Evolutionary conservation across 2,797 vertebrate genomes (phyloP).

Genomic region (Coendou prehensilis): DNA sequence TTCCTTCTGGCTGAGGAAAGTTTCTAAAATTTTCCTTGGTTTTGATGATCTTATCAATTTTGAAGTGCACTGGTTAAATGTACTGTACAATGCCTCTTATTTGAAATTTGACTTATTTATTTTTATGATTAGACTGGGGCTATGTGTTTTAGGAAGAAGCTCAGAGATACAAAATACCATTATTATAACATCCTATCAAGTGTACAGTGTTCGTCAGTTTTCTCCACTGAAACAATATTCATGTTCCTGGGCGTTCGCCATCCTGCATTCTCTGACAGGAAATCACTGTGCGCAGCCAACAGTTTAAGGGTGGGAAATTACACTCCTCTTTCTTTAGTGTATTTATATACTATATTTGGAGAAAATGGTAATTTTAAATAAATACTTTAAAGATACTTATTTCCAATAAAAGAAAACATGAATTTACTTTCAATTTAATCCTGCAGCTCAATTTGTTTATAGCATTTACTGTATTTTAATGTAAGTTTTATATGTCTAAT

Average conservation of each 20-base stretch:
- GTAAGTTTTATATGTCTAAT: constrained; percentile 49
- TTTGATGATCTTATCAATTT: background rate
- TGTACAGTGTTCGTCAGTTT: background rate
- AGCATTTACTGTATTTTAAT: background rate
- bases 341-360: background rate
- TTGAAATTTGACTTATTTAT: background rate
- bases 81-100: background rate
- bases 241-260: background rate
- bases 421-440: background rate
- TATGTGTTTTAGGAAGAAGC: background rate
- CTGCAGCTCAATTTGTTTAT: background rate
- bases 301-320: background rate
- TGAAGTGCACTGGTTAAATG: background rate
- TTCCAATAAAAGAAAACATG: constrained; percentile 17
- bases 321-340: background rate
- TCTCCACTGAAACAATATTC: background rate
- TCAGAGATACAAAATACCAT: background rate
- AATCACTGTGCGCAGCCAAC: background rate
- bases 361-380: background rate
- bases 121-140: background rate
- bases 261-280: background rate
- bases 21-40: background rate
- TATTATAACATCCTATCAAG: background rate
- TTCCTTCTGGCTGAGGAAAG: background rate
- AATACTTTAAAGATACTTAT: background rate